These are phyloP conservation scores for Botrylloides violaceus DNA, from an alignment of 23 tunicate genomes.

Conservation along the genomic window DNA sequence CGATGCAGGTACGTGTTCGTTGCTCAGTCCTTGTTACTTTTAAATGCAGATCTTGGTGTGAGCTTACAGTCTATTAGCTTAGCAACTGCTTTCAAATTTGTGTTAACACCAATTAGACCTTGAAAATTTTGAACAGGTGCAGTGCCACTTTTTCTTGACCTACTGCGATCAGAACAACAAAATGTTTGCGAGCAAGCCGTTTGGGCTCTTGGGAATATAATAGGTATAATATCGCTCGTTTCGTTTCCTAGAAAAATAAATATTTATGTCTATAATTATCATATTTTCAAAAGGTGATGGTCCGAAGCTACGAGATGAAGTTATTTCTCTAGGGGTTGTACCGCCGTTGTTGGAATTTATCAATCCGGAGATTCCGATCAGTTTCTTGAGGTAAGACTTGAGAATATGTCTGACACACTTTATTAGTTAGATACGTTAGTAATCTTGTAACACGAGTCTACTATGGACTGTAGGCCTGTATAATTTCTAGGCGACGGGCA, in stretches of 20 bases:
- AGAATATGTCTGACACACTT: not conserved
- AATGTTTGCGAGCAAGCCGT: slow-evolving; percentile 99
- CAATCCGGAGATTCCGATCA: slow-evolving; percentile 97
- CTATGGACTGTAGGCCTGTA: no score
- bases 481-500: no score
- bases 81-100: not conserved
- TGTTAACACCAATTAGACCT: not conserved
- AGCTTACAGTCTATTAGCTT: not conserved
- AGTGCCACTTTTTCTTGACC: slow-evolving; percentile 73
- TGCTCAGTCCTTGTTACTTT: no score
- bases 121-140: slow-evolving; percentile 69
- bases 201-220: slow-evolving; percentile 98
- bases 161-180: slow-evolving; percentile 79
- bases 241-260: not conserved
- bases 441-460: not conserved
- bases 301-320: slow-evolving; percentile 91
- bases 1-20: slow-evolving; percentile 92
- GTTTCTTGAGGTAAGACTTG: slow-evolving; percentile 66
- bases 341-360: slow-evolving; percentile 83
- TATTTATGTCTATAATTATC: not conserved
- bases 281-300: slow-evolving; percentile 64
- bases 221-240: slow-evolving; percentile 34
- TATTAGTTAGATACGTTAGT: not conserved
- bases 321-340: slow-evolving; percentile 82
- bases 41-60: not conserved